Percentiles rank a stretch among this genome's conserved stretches.
Evolutionary conservation across 2,888 invertebrate genomes (phyloP).

Genomic region (Limenitis camilla): DNA sequence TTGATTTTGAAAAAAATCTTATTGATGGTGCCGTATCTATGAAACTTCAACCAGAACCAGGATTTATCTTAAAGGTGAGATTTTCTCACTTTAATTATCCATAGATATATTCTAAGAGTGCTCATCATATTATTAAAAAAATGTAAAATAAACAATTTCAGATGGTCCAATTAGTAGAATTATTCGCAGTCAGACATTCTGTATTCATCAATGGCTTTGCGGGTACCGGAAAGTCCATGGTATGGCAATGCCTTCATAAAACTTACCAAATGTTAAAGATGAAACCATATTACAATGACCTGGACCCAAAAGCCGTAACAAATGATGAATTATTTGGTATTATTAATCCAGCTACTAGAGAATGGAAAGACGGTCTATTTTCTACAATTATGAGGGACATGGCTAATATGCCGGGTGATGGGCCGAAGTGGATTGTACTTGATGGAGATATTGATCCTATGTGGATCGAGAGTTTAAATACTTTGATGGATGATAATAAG

Average conservation of each 20-base stretch:
- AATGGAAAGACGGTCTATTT: constrained; percentile 94
- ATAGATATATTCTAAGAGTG: too few relatives aligned
- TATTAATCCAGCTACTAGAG: constrained; percentile 93
- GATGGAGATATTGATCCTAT: constrained; percentile 98
- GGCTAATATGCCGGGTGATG: constrained; percentile 89
- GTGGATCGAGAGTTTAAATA: constrained; percentile 98
- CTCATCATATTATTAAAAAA: neutral
- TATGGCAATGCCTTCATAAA: constrained; percentile 91
- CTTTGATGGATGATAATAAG: constrained; percentile 98
- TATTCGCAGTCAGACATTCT: constrained; percentile 94
- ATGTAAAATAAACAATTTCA: constrained; percentile 35
- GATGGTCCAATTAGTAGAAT: constrained; percentile 93
- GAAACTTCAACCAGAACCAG: constrained; percentile 92
- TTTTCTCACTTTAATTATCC: too few relatives aligned
- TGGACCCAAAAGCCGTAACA: constrained; percentile 97
- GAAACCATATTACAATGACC: constrained; percentile 89
- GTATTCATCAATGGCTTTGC: constrained; percentile 91
- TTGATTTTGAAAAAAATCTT: constrained; percentile 87
- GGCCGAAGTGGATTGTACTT: constrained; percentile 94
- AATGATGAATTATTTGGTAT: constrained; percentile 96
- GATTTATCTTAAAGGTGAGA: constrained; percentile 84
- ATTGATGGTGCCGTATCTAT: constrained; percentile 85
- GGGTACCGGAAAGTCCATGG: constrained; percentile 93
- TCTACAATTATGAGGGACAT: constrained; percentile 95
- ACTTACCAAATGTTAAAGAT: constrained; percentile 87